These are phyloP conservation scores for Lasioglossum albipes DNA, from an alignment of 1,140 invertebrate species.

Conservation along the genomic window DNA sequence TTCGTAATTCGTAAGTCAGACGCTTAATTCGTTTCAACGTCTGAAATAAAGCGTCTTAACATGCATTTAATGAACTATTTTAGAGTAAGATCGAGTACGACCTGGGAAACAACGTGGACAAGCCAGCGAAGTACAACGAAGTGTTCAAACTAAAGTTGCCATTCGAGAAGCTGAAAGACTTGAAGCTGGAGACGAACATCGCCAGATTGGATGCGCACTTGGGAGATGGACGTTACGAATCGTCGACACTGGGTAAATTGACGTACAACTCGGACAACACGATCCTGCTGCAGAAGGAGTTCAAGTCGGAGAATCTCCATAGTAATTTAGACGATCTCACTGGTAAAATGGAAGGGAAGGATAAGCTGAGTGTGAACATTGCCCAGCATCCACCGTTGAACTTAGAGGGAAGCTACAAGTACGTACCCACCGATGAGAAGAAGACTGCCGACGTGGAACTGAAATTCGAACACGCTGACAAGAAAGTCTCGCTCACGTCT, in stretches of 20 bases:
- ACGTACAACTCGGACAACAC: constrained; percentile 75
- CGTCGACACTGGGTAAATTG: constrained; percentile 56
- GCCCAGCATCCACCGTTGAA: constrained; percentile 58
- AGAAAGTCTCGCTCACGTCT: constrained; percentile 52
- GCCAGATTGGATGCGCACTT: constrained; percentile 50
- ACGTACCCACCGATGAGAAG: constrained; percentile 74
- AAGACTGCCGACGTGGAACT: constrained; percentile 58
- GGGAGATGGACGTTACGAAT: constrained; percentile 60
- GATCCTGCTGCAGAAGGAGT: no score
- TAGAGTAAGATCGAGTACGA: no score
- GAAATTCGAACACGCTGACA: constrained; percentile 63
- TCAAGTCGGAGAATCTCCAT: no score
- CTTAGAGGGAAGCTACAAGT: constrained; percentile 72
- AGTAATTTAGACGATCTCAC: no score
- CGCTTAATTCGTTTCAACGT: no score
- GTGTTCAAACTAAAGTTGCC: no score
- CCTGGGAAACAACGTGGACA: no score
- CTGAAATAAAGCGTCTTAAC: no score
- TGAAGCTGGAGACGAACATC: constrained; percentile 71
- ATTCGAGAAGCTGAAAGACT: constrained; percentile 73
- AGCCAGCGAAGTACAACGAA: no score
- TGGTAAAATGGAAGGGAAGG: constrained; percentile 4
- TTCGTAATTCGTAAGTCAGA: no score
- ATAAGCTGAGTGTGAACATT: constrained; percentile 37
- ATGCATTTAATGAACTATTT: no score